A percentile compares a stretch with the other conserved stretches of the same genome.
phyloP scores from a whole-genome alignment of 30 jellyfish, hydroid and myxozoan species.

The Phacellophora camtschatica region DNA sequence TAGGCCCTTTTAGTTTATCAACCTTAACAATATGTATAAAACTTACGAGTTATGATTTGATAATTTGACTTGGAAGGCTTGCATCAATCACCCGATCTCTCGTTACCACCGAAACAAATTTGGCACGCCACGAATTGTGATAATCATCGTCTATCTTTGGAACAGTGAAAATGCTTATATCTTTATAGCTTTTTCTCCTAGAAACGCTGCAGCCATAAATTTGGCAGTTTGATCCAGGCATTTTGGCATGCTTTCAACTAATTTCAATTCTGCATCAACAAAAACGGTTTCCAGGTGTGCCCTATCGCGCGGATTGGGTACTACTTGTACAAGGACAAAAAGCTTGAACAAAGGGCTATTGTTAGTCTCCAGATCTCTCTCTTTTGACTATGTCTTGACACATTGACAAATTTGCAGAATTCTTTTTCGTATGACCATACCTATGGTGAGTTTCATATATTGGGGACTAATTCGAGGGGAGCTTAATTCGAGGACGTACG shows the following conservation, averaged over 20 bases:
- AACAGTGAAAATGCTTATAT: slow-evolving; percentile 31
- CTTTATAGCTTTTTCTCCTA: slow-evolving; percentile 16
- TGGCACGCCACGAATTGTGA: slow-evolving; percentile 40
- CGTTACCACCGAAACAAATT: slow-evolving; percentile 48
- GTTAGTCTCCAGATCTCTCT: slow-evolving; percentile 34
- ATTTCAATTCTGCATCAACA: not conserved
- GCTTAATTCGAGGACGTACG: too few relatives aligned
- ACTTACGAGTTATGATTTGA: slow-evolving; percentile 9
- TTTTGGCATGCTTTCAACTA: not conserved
- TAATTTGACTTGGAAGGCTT: slow-evolving; percentile 31
- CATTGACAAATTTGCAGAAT: too few relatives aligned
- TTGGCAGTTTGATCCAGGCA: slow-evolving; percentile 50
- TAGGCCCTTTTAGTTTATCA: too few relatives aligned
- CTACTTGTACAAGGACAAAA: not conserved
- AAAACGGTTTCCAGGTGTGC: slow-evolving; percentile 13
- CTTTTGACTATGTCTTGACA: slow-evolving; percentile 24
- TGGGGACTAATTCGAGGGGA: too few relatives aligned
- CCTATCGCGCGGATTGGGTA: slow-evolving; percentile 47
- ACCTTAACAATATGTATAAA: too few relatives aligned
- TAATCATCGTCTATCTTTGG: slow-evolving; percentile 28
- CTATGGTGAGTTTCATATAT: too few relatives aligned
- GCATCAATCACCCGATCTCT: slow-evolving; percentile 40
- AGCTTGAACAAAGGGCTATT: slow-evolving; percentile 14
- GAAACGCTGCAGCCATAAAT: slow-evolving; percentile 61
- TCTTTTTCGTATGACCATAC: too few relatives aligned